A percentile compares a stretch with the other conserved stretches of the same genome.
Evolutionary conservation across 2,113 vertebrate species (phyloP).

Genomic region (Puntigrus tetrazona): DNA sequence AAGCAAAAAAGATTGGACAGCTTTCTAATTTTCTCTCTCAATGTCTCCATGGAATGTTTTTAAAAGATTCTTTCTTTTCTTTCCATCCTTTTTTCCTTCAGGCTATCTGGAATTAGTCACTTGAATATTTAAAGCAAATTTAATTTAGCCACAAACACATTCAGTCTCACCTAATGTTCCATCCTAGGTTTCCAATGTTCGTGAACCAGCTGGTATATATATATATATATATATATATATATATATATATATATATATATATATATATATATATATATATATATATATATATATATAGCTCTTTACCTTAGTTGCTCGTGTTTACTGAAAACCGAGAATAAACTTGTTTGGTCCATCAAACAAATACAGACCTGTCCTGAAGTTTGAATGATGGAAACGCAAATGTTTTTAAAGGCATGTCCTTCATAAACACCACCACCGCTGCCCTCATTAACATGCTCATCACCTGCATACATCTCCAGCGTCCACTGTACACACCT

Average conservation of each 20-base stretch:
- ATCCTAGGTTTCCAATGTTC: neutral
- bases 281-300: no score
- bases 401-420: constrained; percentile 4
- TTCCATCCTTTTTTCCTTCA: neutral
- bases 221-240: no score
- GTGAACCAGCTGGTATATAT: neutral
- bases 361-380: neutral
- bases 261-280: no score
- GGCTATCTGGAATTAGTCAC: neutral
- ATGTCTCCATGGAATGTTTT: neutral
- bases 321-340: neutral
- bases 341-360: constrained; percentile 1
- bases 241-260: no score
- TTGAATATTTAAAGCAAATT: constrained; percentile 12
- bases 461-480: constrained; percentile 12
- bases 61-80: neutral
- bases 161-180: neutral
- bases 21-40: neutral
- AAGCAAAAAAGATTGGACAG: neutral
- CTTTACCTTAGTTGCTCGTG: neutral
- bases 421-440: neutral
- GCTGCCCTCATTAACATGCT: constrained; percentile 26
- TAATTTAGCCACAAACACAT: neutral
- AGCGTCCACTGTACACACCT: neutral
- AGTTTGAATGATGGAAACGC: constrained; percentile 1